Evolutionary conservation across 2,797 vertebrate species (phyloP).

Genomic region (Chiloscyllium punctatum): DNA sequence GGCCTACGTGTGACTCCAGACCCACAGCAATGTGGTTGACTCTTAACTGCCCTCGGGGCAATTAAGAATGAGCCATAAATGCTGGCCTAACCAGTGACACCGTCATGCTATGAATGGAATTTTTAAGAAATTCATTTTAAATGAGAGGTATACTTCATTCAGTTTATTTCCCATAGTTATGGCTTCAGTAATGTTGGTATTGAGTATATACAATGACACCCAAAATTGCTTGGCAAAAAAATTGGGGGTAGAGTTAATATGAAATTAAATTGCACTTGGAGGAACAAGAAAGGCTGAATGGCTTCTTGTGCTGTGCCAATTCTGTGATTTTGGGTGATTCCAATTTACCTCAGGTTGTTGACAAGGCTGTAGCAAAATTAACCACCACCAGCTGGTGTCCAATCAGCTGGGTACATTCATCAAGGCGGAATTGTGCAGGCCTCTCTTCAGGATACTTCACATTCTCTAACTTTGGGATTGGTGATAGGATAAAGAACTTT

Average conservation of each 20-base stretch:
- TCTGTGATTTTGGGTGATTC: not conserved
- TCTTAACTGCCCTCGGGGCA: too few relatives aligned
- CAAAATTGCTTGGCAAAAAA: not conserved
- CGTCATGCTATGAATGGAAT: too few relatives aligned
- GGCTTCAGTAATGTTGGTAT: not conserved
- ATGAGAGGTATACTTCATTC: not conserved
- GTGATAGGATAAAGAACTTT: not conserved
- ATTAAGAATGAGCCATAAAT: too few relatives aligned
- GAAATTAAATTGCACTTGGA: too few relatives aligned
- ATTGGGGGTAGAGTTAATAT: too few relatives aligned
- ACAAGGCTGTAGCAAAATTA: not conserved
- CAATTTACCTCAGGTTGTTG: not conserved
- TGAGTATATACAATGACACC: not conserved
- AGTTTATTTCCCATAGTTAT: not conserved
- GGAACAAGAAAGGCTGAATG: too few relatives aligned
- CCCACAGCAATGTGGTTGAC: too few relatives aligned
- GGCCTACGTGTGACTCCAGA: too few relatives aligned
- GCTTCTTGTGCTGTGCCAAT: too few relatives aligned
- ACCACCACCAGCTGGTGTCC: accelerated
- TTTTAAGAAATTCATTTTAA: not conserved
- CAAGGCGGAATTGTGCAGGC: not conserved
- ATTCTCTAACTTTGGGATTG: not conserved
- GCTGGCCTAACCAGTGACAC: too few relatives aligned
- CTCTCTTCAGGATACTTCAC: not conserved
- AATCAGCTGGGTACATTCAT: not conserved